These are phyloP conservation scores for Merops nubicus DNA, from an alignment of 2,113 vertebrate species.

Conservation along the genomic window DNA sequence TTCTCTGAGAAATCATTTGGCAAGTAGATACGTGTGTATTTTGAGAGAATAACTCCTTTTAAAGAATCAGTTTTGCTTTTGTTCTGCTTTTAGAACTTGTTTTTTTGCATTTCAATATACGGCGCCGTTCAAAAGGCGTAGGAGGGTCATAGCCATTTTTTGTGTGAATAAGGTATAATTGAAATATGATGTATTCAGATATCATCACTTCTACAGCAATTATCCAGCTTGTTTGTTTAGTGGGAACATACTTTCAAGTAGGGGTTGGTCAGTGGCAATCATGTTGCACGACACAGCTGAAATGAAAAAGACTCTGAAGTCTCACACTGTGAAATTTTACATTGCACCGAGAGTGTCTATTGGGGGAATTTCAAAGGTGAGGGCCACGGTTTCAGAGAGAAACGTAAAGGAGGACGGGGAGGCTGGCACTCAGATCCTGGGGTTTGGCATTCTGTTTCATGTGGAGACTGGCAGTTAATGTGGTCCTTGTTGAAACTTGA, in stretches of 20 bases:
- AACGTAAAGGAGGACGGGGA: constrained; percentile 9
- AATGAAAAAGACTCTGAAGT: neutral
- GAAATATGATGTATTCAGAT: constrained; percentile 61
- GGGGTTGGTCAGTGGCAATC: constrained; percentile 41
- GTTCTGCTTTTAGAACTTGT: constrained; percentile 52
- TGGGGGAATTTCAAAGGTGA: neutral
- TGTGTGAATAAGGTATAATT: constrained; percentile 55
- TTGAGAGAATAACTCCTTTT: constrained; percentile 50
- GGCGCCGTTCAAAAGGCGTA: neutral
- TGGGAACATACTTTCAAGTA: constrained; percentile 15
- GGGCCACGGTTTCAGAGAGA: constrained; percentile 27
- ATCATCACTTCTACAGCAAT: constrained; percentile 54
- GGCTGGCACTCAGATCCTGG: neutral
- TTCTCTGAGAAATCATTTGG: constrained; percentile 60
- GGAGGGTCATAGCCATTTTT: constrained; percentile 58
- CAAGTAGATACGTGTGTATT: constrained; percentile 58
- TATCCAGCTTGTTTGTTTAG: constrained; percentile 46
- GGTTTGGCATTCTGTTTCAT: constrained; percentile 61
- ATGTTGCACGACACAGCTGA: neutral
- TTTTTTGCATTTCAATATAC: constrained; percentile 46
- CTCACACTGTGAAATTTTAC: constrained; percentile 11
- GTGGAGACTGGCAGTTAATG: constrained; percentile 59
- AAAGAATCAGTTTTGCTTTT: constrained; percentile 48
- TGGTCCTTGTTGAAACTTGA: constrained; percentile 73
- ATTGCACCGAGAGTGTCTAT: neutral